Percentiles rank a stretch among this genome's conserved stretches.
phyloP scores from a whole-genome alignment of 2,888 invertebrate genomes.

The Cheiracanthium punctorium region DNA sequence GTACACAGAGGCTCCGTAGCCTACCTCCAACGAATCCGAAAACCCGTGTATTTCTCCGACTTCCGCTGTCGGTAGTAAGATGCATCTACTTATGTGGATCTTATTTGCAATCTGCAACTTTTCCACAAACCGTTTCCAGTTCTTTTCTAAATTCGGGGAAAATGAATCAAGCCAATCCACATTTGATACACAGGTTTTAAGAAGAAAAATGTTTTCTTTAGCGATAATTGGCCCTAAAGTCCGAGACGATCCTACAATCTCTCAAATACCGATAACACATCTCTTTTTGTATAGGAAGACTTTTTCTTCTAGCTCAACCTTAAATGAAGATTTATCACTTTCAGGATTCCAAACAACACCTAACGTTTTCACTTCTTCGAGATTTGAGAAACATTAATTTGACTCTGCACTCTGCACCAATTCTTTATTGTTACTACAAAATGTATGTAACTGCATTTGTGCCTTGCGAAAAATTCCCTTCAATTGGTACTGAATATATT shows the following conservation, averaged over 20 bases:
- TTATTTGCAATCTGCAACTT: background rate
- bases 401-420: background rate
- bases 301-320: no score
- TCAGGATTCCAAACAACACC: background rate
- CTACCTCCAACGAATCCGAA: conserved; percentile 12
- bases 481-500: conserved; percentile 41
- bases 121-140: conserved; percentile 4
- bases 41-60: conserved; percentile 12
- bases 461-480: conserved; percentile 16
- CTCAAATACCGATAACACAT: conserved; percentile 15
- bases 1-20: conserved; percentile 14
- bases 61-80: background rate
- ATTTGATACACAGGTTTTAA: conserved; percentile 21
- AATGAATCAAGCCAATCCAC: conserved; percentile 16
- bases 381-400: background rate
- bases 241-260: conserved; percentile 17
- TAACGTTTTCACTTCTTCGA: conserved; percentile 16
- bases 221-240: conserved; percentile 4
- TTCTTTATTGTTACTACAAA: background rate
- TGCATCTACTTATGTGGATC: background rate
- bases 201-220: conserved; percentile 29
- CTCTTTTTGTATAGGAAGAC: background rate
- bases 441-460: background rate
- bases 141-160: background rate
- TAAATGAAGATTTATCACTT: background rate